Evolutionary conservation across 2,888 invertebrate genomes (phyloP).

Genomic region (Laspeyria flexula): DNA sequence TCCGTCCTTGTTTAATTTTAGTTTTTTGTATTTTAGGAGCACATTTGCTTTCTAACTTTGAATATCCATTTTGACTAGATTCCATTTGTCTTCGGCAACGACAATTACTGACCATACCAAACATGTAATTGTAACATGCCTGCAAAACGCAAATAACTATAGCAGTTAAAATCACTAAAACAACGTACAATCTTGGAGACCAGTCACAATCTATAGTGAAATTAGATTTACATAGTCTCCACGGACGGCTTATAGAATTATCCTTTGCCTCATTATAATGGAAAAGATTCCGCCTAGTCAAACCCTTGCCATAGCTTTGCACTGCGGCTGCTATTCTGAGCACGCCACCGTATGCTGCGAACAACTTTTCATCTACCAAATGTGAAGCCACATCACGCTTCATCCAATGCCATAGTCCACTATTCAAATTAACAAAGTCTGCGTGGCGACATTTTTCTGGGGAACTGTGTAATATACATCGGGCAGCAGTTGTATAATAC

Average conservation of each 20-base stretch:
- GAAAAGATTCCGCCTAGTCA: constrained; percentile 68
- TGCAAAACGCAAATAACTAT: constrained; percentile 64
- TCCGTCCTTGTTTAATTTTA: constrained; percentile 28
- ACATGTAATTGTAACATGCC: constrained; percentile 63
- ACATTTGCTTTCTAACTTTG: constrained; percentile 28
- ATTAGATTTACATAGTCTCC: constrained; percentile 60
- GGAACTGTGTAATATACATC: constrained; percentile 71
- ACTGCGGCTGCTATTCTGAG: constrained; percentile 76
- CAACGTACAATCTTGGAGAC: constrained; percentile 63
- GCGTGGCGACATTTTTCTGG: constrained; percentile 69
- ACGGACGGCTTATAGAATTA: constrained; percentile 62
- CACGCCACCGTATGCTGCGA: constrained; percentile 73
- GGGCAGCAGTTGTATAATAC: constrained; percentile 73
- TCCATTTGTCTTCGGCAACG: constrained; percentile 35
- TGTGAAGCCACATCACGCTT: constrained; percentile 75
- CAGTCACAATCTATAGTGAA: constrained; percentile 63
- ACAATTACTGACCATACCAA: constrained; percentile 57
- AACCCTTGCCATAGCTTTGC: constrained; percentile 72
- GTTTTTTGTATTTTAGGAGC: background rate
- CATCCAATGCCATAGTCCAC: constrained; percentile 80
- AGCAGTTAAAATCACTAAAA: constrained; percentile 58
- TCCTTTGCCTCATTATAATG: constrained; percentile 45
- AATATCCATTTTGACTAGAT: background rate
- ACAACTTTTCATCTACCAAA: constrained; percentile 71
- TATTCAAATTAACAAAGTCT: constrained; percentile 76